Evolutionary conservation across 2,888 invertebrate species (phyloP).

Genomic region (Hemistola chrysoprasaria): DNA sequence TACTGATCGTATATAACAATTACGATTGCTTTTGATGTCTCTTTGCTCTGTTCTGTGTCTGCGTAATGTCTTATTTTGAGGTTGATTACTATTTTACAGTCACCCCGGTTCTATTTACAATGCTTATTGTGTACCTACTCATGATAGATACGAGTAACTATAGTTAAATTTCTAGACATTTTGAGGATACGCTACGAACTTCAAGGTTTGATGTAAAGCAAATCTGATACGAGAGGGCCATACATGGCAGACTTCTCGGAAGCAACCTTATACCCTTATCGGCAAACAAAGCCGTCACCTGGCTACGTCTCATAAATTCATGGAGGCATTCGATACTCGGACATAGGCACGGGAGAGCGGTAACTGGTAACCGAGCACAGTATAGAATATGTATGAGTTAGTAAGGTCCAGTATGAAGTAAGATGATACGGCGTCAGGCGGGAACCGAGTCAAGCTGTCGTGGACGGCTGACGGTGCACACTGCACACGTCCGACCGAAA

Average conservation of each 20-base stretch:
- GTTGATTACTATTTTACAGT: conserved; percentile 39
- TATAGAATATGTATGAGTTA: background rate
- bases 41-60: conserved; percentile 29
- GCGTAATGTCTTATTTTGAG: conserved; percentile 38
- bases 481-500: conserved; percentile 55
- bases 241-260: conserved; percentile 22
- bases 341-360: conserved; percentile 16
- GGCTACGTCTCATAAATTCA: conserved; percentile 43
- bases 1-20: conserved; percentile 26
- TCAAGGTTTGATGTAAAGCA: no score
- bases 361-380: conserved; percentile 7
- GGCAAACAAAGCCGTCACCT: conserved; percentile 32
- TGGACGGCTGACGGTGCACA: no score
- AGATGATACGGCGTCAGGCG: conserved; percentile 61
- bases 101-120: conserved; percentile 2
- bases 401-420: conserved; percentile 26
- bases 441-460: conserved; percentile 54
- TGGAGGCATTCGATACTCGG: conserved; percentile 35
- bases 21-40: conserved; percentile 41
- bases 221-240: background rate
- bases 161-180: background rate
- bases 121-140: conserved; percentile 14
- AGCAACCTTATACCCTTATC: conserved; percentile 30
- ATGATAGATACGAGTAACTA: background rate
- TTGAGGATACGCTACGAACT: no score